These are phyloP conservation scores for Cacoxenus indagator DNA, from an alignment of 2,888 invertebrate species.

Conservation along the genomic window DNA sequence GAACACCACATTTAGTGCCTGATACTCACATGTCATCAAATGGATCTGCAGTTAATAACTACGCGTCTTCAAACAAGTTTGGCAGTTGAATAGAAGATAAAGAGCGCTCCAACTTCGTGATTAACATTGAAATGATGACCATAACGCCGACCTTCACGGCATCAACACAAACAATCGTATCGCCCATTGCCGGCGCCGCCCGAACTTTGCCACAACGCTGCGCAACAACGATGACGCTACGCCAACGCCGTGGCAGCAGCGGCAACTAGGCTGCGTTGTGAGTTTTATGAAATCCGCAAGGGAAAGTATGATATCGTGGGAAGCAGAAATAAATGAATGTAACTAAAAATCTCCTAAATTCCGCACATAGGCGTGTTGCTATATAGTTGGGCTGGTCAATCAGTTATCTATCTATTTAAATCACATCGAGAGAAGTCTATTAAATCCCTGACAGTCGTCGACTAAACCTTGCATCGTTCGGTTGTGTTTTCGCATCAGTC, in stretches of 20 bases:
- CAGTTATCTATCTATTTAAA: too few relatives aligned
- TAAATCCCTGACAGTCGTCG: too few relatives aligned
- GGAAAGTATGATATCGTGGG: too few relatives aligned
- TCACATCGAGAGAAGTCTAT: too few relatives aligned
- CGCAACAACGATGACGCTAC: constrained; percentile 34
- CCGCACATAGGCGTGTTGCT: too few relatives aligned
- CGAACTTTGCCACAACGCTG: constrained; percentile 41
- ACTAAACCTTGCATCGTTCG: too few relatives aligned
- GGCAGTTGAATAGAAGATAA: constrained; percentile 71
- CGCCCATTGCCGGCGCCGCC: constrained; percentile 15
- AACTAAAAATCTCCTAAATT: too few relatives aligned
- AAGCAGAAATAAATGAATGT: too few relatives aligned
- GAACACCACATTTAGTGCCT: constrained; percentile 81
- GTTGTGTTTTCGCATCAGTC: too few relatives aligned
- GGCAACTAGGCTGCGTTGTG: too few relatives aligned
- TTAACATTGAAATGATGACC: constrained; percentile 62
- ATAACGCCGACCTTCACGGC: constrained; percentile 38
- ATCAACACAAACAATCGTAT: constrained; percentile 20
- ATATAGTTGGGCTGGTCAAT: too few relatives aligned
- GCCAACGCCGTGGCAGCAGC: background rate
- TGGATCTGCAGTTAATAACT: constrained; percentile 71
- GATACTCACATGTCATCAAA: constrained; percentile 74
- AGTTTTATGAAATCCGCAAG: too few relatives aligned
- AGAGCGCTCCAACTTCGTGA: constrained; percentile 65
- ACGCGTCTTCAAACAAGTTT: constrained; percentile 70